Base-by-base conservation (phyloP, 2,113 vertebrate genomes). In the Takifugu flavidus region DNA sequence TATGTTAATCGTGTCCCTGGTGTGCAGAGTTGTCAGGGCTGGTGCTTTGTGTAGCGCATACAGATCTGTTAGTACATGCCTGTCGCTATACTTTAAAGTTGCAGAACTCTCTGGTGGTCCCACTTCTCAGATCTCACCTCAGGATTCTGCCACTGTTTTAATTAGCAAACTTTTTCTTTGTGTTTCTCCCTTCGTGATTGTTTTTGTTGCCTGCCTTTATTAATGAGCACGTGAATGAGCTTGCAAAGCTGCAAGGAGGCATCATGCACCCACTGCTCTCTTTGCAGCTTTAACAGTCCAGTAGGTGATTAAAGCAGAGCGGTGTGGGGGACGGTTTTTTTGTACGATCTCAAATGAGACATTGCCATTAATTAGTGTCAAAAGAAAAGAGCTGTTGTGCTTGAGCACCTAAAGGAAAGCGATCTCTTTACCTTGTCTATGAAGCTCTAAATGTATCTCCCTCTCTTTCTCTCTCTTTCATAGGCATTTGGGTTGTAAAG, bases 341-440 rank as follows among this genome's bases (percentile, higher is more conserved):
- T 75, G 69, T 80, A 73, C 64, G 68, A 65, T 80, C 83, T 84
- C 75, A 79, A 66, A 77, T 64, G 67, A 87, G 75, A 83, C 80
- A 78, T 81, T 83, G 67, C 67, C 77, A 79, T 86, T 87, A 85
- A 89, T 87, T 89, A 86, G 78, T 47, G 55, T 85, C 74, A 80
- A 67, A 76, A 74, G 75, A 78, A 79, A 74, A 72, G 62, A 74
- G 70, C 28, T 62, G 50, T 74, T 86, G 80, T 80, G 78, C 77
- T 76, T 54, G 49, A 57, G 63, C 57, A 51, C 75, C 72, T 77
- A 55, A 71, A 79, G 66, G 68, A 57, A 81, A 83, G 77, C 43
- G 2, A 78, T 80, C 57, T 82, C 67, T 73, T 82, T 80, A 75
- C 62, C 70, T 80, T 75, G 64, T 71, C 79, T 71, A 44, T 73